Percentiles rank a stretch among this genome's conserved stretches.
These are phyloP conservation scores for Helleia helle DNA, from an alignment of 2,888 invertebrate genomes.

Conservation along the genomic window DNA sequence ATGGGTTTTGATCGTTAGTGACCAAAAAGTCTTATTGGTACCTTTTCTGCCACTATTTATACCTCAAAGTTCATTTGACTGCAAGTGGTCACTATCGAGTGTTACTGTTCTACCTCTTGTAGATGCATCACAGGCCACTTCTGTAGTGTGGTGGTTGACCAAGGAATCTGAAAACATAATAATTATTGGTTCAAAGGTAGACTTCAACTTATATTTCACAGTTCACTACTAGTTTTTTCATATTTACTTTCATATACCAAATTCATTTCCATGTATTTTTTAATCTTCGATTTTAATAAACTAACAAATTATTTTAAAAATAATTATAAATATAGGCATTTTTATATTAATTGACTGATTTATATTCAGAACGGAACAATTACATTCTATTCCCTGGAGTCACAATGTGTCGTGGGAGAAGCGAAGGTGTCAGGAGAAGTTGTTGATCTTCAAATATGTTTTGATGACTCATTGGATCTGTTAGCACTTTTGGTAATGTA, in stretches of 20 bases:
- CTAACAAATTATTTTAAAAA: too few relatives aligned
- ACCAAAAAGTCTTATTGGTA: constrained; percentile 62
- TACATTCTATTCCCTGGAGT: constrained; percentile 80
- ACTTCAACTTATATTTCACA: not conserved
- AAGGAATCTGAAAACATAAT: constrained; percentile 80
- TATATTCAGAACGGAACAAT: constrained; percentile 68
- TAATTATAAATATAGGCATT: too few relatives aligned
- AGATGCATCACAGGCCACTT: constrained; percentile 67
- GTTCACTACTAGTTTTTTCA: too few relatives aligned
- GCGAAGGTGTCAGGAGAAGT: constrained; percentile 78
- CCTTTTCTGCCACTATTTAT: constrained; percentile 62
- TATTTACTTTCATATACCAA: too few relatives aligned
- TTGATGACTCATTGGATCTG: constrained; percentile 79
- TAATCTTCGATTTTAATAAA: too few relatives aligned
- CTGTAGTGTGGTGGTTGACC: constrained; percentile 86
- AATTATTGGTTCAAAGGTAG: constrained; percentile 79
- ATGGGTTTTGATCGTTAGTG: constrained; percentile 80
- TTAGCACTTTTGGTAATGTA: constrained; percentile 55
- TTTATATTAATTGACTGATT: too few relatives aligned
- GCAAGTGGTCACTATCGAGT: constrained; percentile 63
- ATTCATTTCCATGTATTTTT: too few relatives aligned
- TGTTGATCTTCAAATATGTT: constrained; percentile 78
- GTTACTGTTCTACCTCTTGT: constrained; percentile 57
- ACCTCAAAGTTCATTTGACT: constrained; percentile 57
- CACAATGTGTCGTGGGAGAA: constrained; percentile 78